Evolutionary conservation across 2,888 invertebrate genomes (phyloP).

Genomic region (Campaea margaritaria): DNA sequence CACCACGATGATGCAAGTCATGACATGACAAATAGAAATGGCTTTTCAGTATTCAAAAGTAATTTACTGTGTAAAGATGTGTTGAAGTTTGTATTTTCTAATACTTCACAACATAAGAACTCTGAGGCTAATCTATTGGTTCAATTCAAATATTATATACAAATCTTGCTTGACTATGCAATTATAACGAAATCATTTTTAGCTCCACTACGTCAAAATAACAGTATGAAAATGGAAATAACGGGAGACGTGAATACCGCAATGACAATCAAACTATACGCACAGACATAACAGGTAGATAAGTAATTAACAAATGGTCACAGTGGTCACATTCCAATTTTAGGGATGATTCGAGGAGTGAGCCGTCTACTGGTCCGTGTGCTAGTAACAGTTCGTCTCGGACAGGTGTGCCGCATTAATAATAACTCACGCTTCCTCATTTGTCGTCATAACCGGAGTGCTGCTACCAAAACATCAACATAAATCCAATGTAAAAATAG

Average conservation of each 20-base stretch:
- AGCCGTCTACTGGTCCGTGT: neutral
- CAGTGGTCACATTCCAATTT: constrained; percentile 33
- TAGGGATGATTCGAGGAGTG: constrained; percentile 40
- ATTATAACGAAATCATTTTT: too few species aligned
- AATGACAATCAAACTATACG: constrained; percentile 21
- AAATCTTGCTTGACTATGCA: too few species aligned
- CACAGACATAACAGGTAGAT: constrained; percentile 20
- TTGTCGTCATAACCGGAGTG: constrained; percentile 14
- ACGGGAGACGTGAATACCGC: constrained; percentile 3
- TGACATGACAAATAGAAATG: constrained; percentile 11
- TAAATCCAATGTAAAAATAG: constrained; percentile 22
- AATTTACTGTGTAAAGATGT: neutral
- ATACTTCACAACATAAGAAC: neutral
- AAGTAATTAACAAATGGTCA: constrained; percentile 46
- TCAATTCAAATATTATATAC: too few species aligned
- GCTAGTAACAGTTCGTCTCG: constrained; percentile 9
- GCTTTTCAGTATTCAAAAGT: constrained; percentile 2
- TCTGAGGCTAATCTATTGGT: too few species aligned
- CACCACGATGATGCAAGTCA: constrained; percentile 13
- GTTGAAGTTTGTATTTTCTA: neutral
- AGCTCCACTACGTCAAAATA: neutral
- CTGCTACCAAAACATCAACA: constrained; percentile 23
- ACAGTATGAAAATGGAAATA: constrained; percentile 4
- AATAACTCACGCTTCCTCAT: constrained; percentile 38
- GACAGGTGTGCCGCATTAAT: constrained; percentile 52